Evolutionary conservation across 1,140 invertebrate genomes (phyloP).

Genomic region (Armadillidium nasatum): DNA sequence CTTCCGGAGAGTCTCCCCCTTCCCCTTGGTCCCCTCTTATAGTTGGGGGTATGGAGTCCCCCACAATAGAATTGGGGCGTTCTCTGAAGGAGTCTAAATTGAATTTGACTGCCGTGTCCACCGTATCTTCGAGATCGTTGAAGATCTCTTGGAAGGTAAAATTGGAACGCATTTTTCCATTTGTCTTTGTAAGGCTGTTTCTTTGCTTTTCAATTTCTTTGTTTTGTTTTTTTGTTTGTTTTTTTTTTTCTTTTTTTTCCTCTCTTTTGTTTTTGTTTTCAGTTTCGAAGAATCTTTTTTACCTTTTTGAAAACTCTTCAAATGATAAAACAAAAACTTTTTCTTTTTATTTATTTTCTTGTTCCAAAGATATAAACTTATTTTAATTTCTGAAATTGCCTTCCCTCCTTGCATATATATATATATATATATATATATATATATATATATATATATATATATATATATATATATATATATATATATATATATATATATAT

Average conservation of each 20-base stretch:
- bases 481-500: constrained; percentile 13
- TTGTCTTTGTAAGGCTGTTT: background rate
- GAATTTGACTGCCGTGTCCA: constrained; percentile 2
- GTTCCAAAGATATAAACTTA: no score
- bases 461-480: constrained; percentile 11
- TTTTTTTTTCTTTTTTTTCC: background rate
- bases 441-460: background rate
- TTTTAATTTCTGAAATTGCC: background rate
- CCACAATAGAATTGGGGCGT: background rate
- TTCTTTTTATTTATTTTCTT: no score
- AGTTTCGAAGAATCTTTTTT: no score
- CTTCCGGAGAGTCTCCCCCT: background rate
- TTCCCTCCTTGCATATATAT: background rate
- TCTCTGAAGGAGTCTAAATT: background rate
- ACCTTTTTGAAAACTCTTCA: no score
- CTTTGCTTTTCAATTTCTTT: background rate
- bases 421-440: constrained; percentile 15
- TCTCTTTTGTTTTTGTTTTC: background rate
- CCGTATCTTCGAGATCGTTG: background rate
- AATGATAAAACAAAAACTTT: no score
- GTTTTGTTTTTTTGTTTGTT: background rate
- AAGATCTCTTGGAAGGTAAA: constrained; percentile 3
- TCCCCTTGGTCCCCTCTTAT: background rate
- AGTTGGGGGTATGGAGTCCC: background rate
- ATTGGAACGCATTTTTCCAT: background rate